Conservation (phyloP, 1,140 invertebrate genomes). For the Calliphora vicina region DNA sequence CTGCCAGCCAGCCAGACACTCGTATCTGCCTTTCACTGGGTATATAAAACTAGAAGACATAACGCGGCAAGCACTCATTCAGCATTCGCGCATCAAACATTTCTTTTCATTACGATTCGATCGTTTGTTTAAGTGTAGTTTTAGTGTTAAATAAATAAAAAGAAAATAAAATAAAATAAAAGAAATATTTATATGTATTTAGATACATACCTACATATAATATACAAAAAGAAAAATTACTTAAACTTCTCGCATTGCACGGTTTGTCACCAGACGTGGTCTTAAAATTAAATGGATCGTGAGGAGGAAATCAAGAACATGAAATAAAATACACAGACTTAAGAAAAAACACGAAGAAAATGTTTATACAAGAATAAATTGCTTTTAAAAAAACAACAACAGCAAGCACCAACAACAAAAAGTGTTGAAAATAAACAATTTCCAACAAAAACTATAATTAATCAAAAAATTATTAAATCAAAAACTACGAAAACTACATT, state of each 20-base stretch:
- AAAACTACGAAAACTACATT: neutral
- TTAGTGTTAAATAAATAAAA: neutral
- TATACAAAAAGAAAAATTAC: neutral
- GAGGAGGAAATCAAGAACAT: slow-evolving; percentile 15
- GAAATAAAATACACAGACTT: neutral
- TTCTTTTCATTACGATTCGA: slow-evolving; percentile 50
- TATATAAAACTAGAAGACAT: slow-evolving; percentile 61
- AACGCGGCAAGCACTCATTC: slow-evolving; percentile 57
- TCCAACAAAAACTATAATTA: neutral
- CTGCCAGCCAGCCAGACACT: neutral
- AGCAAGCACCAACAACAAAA: neutral
- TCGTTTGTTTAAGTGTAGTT: slow-evolving; percentile 6
- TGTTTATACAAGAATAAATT: neutral
- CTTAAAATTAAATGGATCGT: slow-evolving; percentile 16
- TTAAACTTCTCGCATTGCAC: neutral
- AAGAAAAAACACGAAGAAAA: neutral
- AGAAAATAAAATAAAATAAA: slow-evolving; percentile 15
- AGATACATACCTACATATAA: no score
- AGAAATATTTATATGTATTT: neutral
- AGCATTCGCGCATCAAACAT: slow-evolving; percentile 56
- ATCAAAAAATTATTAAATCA: neutral
- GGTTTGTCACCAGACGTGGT: slow-evolving; percentile 15
- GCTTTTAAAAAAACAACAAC: neutral
- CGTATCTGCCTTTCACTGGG: slow-evolving; percentile 54
- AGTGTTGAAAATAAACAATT: neutral